A percentile compares a stretch with the other conserved stretches of the same genome.
phyloP scores from a whole-genome alignment of 2,113 vertebrate genomes.

The Anarrhichthys ocellatus region DNA sequence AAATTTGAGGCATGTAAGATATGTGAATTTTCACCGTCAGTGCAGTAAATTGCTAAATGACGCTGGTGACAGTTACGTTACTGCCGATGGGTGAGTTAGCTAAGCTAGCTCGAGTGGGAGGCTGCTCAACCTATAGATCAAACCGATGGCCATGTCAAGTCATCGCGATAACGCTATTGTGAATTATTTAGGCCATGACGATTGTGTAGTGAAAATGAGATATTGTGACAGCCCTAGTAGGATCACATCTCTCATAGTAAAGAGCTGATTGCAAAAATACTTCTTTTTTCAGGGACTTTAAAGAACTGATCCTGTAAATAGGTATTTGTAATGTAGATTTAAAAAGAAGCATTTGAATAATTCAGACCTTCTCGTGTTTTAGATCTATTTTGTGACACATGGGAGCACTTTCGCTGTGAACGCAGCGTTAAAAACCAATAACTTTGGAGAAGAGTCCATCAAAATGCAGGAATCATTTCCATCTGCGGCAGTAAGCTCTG shows the following conservation, averaged over 20 bases:
- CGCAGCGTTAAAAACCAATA: not conserved
- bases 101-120: too few relatives aligned
- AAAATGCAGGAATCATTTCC: constrained; percentile 8
- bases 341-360: not conserved
- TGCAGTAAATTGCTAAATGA: not conserved
- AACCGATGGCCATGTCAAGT: too few relatives aligned
- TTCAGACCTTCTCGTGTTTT: not conserved
- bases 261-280: not conserved
- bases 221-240: too few relatives aligned
- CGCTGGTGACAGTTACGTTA: not conserved
- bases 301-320: not conserved
- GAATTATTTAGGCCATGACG: too few relatives aligned
- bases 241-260: not conserved
- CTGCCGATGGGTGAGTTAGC: too few relatives aligned
- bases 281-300: not conserved
- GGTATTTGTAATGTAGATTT: not conserved
- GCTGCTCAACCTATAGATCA: not conserved
- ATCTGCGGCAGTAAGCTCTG: not conserved
- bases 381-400: not conserved
- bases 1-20: not conserved
- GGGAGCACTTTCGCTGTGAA: not conserved
- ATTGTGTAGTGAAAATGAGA: too few relatives aligned
- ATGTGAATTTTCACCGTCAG: not conserved
- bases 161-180: too few relatives aligned
- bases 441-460: constrained; percentile 7